Conservation (phyloP, 2,113 vertebrate genomes). For the Ciconia stormi region DNA sequence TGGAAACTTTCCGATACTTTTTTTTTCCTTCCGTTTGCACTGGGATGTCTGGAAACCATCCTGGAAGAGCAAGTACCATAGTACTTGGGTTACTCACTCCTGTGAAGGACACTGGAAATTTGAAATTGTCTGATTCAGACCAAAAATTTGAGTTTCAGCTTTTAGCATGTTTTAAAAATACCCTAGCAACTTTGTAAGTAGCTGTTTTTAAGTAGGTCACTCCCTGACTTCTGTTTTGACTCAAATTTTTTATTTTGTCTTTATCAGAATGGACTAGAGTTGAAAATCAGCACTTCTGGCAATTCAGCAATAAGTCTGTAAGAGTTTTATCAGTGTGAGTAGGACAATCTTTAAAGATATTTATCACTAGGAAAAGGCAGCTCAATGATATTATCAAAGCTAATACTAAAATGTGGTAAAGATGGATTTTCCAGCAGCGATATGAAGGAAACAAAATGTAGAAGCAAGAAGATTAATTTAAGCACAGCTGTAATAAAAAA, state of each 20-base stretch:
- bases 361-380: conserved; percentile 22
- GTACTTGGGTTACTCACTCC: not conserved
- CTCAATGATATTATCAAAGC: conserved; percentile 32
- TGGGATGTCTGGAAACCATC: not conserved
- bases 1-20: not conserved
- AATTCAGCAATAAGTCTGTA: not conserved
- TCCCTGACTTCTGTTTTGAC: not conserved
- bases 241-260: not conserved
- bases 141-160: not conserved
- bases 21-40: not conserved
- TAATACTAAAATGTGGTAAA: not conserved
- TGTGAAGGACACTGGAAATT: not conserved
- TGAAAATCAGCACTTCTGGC: not conserved
- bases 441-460: conserved; percentile 18
- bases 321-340: conserved; percentile 11
- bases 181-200: not conserved
- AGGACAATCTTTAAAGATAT: conserved; percentile 31
- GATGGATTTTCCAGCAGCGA: conserved; percentile 11
- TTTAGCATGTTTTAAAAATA: not conserved
- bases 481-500: not conserved
- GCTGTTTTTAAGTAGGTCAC: not conserved
- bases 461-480: conserved; percentile 14
- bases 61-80: not conserved
- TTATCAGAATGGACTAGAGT: not conserved
- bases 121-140: not conserved